Percentiles rank a stretch among this genome's conserved stretches.
These are phyloP conservation scores for Labeo calbasu DNA, from an alignment of 2,797 vertebrate genomes.

Conservation along the genomic window DNA sequence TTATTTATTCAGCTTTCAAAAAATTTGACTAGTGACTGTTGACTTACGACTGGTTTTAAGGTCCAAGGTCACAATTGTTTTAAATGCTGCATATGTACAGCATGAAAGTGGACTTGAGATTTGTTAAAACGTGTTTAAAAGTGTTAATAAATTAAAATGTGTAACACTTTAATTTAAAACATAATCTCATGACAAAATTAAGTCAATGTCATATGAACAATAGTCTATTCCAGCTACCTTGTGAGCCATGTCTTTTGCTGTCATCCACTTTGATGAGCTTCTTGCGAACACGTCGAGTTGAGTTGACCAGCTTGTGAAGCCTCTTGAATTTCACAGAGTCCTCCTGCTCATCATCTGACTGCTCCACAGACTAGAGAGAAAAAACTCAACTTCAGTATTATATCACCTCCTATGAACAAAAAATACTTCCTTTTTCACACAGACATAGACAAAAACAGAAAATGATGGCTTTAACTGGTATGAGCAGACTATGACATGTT, in stretches of 20 bases:
- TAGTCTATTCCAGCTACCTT: conserved; percentile 80
- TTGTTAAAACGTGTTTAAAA: no score
- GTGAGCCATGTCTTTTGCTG: conserved; percentile 88
- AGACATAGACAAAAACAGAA: background rate
- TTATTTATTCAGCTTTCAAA: no score
- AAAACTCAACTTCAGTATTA: background rate
- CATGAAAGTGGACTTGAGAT: background rate
- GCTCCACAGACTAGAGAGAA: conserved; percentile 90
- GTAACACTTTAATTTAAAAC: no score
- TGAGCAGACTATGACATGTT: conserved; percentile 36
- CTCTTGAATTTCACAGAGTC: conserved; percentile 97
- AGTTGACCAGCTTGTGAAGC: conserved; percentile 97
- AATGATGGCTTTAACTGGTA: conserved; percentile 18
- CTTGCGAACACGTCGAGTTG: conserved; percentile 94
- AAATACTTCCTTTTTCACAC: background rate
- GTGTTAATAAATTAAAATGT: no score
- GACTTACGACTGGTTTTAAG: no score
- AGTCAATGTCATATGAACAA: background rate
- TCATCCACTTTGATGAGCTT: conserved; percentile 98
- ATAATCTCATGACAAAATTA: background rate
- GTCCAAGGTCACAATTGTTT: background rate
- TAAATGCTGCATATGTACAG: background rate
- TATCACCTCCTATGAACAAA: background rate
- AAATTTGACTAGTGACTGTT: no score
- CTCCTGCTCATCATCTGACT: conserved; percentile 97